These are phyloP conservation scores for Blastobasis adustella DNA, from an alignment of 2,888 invertebrate species.

Conservation along the genomic window DNA sequence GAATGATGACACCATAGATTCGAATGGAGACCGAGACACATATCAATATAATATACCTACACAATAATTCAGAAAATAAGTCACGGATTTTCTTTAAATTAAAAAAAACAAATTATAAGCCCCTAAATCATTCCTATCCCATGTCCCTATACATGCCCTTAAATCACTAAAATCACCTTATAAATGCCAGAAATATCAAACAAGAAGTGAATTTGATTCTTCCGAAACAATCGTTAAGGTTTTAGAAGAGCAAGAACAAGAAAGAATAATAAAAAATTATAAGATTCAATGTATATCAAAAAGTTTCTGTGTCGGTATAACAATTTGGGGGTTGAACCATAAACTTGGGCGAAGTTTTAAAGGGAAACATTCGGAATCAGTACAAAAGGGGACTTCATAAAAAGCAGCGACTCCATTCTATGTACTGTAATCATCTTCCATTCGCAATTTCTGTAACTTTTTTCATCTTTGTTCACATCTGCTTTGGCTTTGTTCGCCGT, in stretches of 20 bases:
- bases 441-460: conserved; percentile 66
- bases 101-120: no score
- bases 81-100: no score
- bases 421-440: conserved; percentile 69
- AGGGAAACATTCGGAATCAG: conserved; percentile 60
- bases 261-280: conserved; percentile 41
- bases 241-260: neutral
- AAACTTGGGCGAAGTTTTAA: conserved; percentile 48
- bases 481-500: conserved; percentile 46
- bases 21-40: no score
- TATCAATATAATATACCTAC: no score
- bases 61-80: no score
- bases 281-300: conserved; percentile 46
- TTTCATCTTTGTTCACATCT: conserved; percentile 72
- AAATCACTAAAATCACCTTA: no score
- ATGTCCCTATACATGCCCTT: no score
- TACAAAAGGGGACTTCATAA: conserved; percentile 65
- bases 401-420: conserved; percentile 64
- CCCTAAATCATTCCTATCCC: no score
- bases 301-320: conserved; percentile 44
- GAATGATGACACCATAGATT: no score
- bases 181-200: no score
- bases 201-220: no score
- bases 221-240: no score
- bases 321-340: conserved; percentile 33